Conservation (phyloP, 1,140 invertebrate species). For the Sitophilus oryzae region DNA sequence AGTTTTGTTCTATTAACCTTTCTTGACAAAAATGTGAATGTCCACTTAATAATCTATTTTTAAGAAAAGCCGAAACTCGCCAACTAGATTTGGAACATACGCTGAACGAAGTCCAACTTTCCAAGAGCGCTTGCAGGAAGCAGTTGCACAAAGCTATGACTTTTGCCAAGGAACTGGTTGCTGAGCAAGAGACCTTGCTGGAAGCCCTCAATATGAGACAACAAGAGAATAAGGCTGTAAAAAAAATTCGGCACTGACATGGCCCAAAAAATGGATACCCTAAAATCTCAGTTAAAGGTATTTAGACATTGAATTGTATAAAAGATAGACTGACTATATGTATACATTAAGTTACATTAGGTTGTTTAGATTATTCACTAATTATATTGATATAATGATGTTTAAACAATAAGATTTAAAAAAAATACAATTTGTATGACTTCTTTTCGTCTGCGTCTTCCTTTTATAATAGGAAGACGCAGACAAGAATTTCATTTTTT, state of each 20-base stretch:
- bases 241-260: constrained; percentile 49
- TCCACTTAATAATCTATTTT: constrained; percentile 23
- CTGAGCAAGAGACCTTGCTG: constrained; percentile 50
- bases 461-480: no score
- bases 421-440: no score
- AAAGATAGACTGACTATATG: no score
- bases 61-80: constrained; percentile 47
- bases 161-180: constrained; percentile 51
- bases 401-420: no score
- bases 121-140: constrained; percentile 49
- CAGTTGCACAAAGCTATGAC: constrained; percentile 52
- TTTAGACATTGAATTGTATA: no score
- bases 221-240: constrained; percentile 49
- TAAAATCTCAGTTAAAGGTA: constrained; percentile 52
- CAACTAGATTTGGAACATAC: constrained; percentile 45
- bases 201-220: constrained; percentile 46
- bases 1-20: no score
- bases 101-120: constrained; percentile 47
- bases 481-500: no score
- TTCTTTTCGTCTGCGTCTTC: no score
- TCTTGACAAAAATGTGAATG: neutral
- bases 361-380: no score
- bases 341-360: no score
- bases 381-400: no score
- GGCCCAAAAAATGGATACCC: constrained; percentile 46